phyloP scores from a whole-genome alignment of 2,888 invertebrate genomes.

The Chrysina gloriosa region DNA sequence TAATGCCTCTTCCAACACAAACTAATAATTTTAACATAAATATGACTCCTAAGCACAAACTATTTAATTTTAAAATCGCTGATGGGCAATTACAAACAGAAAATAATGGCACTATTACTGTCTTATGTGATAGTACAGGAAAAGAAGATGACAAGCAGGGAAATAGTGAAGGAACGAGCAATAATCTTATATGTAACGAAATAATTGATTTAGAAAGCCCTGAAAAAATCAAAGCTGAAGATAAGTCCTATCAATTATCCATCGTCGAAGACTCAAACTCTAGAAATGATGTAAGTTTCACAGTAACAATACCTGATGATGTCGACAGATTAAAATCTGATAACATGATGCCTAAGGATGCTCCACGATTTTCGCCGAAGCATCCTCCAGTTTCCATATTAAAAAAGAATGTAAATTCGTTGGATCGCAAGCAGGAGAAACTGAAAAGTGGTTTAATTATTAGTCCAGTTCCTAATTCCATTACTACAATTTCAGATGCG shows the following conservation, averaged over 20 bases:
- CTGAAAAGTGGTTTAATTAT: constrained; percentile 48
- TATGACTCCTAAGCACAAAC: constrained; percentile 66
- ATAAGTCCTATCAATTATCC: constrained; percentile 61
- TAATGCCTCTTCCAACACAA: constrained; percentile 59
- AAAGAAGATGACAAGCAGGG: constrained; percentile 53
- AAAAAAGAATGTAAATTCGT: constrained; percentile 57
- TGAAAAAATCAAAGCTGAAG: constrained; percentile 54
- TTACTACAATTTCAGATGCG: constrained; percentile 58
- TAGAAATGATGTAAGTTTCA: constrained; percentile 69
- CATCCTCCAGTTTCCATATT: constrained; percentile 64
- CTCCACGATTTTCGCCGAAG: constrained; percentile 61
- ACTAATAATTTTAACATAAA: constrained; percentile 42
- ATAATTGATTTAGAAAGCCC: constrained; percentile 64
- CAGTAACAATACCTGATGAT: constrained; percentile 68
- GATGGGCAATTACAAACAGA: constrained; percentile 74
- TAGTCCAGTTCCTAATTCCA: constrained; percentile 49
- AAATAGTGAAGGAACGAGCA: constrained; percentile 62
- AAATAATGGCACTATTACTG: constrained; percentile 71
- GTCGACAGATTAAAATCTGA: constrained; percentile 63
- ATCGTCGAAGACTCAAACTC: constrained; percentile 61
- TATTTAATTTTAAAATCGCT: constrained; percentile 76
- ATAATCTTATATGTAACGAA: constrained; percentile 67
- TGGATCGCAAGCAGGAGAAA: constrained; percentile 51
- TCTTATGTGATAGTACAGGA: constrained; percentile 66
- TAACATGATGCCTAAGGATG: constrained; percentile 60